A percentile compares a stretch with the other conserved stretches of the same genome.
These are phyloP conservation scores for Melanchra persicariae DNA, from an alignment of 2,888 invertebrate genomes.

Conservation along the genomic window DNA sequence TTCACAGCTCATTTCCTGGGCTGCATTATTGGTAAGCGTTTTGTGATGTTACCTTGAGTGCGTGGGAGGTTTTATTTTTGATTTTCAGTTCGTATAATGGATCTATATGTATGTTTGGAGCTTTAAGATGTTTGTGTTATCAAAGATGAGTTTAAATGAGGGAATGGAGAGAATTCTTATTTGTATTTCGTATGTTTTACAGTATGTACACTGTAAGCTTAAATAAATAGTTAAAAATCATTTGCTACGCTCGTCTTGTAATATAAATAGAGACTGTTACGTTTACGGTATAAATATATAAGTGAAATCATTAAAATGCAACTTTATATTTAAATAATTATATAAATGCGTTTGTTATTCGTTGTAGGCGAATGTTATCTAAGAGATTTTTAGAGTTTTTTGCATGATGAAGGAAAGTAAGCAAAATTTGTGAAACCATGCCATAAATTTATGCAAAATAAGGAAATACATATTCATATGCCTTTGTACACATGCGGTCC, in stretches of 20 bases:
- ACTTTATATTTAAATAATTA: too few species aligned
- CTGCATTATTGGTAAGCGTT: slow-evolving; percentile 86
- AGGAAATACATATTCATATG: background rate
- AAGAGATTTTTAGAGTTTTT: background rate
- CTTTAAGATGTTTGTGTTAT: background rate
- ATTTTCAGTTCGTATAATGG: background rate
- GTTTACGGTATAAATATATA: too few species aligned
- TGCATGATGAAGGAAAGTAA: background rate
- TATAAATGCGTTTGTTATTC: background rate
- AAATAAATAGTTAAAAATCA: too few species aligned
- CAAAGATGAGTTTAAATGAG: too few species aligned
- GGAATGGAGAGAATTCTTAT: too few species aligned
- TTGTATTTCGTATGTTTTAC: too few species aligned
- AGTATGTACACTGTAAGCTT: too few species aligned
- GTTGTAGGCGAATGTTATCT: background rate
- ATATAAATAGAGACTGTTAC: too few species aligned
- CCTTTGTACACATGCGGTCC: background rate
- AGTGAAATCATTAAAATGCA: too few species aligned
- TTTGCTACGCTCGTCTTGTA: too few species aligned
- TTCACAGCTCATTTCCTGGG: slow-evolving; percentile 88
- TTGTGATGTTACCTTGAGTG: slow-evolving; percentile 30
- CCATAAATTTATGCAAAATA: background rate
- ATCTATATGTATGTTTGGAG: too few species aligned
- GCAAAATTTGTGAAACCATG: too few species aligned
- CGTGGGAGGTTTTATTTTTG: slow-evolving; percentile 2